A percentile compares a stretch with the other conserved stretches of the same genome.
Evolutionary conservation across 2,113 vertebrate genomes (phyloP).

Genomic region (Hyla sarda): DNA sequence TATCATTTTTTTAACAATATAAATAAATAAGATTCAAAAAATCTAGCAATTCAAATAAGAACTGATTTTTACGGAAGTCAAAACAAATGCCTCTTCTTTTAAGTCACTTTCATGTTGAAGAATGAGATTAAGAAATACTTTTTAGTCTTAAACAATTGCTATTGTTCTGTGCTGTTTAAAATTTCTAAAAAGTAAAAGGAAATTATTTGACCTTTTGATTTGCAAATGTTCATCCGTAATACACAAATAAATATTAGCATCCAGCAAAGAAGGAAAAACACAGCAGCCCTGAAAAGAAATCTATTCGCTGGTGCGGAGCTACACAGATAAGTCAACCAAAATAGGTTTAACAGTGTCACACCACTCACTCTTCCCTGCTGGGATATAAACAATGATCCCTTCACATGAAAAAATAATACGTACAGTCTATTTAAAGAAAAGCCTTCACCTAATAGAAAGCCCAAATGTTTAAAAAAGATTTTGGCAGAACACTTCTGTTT

Average conservation of each 20-base stretch:
- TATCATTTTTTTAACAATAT: too few species aligned
- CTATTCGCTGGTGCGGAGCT: slow-evolving; percentile 2
- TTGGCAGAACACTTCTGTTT: slow-evolving; percentile 45
- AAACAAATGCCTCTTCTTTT: not conserved
- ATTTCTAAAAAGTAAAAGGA: slow-evolving; percentile 8
- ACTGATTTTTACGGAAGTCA: not conserved
- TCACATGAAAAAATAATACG: slow-evolving; percentile 50
- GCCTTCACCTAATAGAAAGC: slow-evolving; percentile 52
- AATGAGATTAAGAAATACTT: not conserved
- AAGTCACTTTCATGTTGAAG: not conserved
- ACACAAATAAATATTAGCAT: slow-evolving; percentile 51
- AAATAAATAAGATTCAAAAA: too few species aligned
- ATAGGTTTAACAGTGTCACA: slow-evolving; percentile 46
- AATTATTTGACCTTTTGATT: slow-evolving; percentile 18
- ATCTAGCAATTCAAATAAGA: not conserved
- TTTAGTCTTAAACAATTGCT: not conserved
- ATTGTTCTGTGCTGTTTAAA: slow-evolving; percentile 30
- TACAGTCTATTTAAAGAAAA: slow-evolving; percentile 46
- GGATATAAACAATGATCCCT: slow-evolving; percentile 51
- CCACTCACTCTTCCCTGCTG: slow-evolving; percentile 44
- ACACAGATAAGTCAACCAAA: slow-evolving; percentile 44
- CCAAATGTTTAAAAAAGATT: slow-evolving; percentile 49
- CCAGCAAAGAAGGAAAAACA: slow-evolving; percentile 34
- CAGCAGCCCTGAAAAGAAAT: slow-evolving; percentile 31
- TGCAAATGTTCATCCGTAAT: slow-evolving; percentile 36